A percentile compares a stretch with the other conserved stretches of the same genome.
These are phyloP conservation scores for Naja naja DNA, from an alignment of 2,113 vertebrate genomes.

Conservation along the genomic window DNA sequence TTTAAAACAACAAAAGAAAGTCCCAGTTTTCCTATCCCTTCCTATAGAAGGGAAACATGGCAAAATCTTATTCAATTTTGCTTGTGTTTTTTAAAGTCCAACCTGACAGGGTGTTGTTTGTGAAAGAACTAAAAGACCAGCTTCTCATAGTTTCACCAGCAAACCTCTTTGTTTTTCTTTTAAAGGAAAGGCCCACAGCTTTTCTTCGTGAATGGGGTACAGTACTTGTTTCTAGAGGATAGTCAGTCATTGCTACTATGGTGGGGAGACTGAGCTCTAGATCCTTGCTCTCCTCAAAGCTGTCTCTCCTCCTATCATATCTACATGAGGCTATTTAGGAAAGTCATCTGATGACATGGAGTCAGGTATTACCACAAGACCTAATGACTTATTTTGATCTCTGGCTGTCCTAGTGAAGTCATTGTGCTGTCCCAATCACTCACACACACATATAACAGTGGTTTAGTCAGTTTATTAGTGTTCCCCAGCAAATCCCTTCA, in stretches of 20 bases:
- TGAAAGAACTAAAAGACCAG: background rate
- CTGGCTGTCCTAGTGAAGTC: background rate
- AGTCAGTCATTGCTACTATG: background rate
- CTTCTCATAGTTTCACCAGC: background rate
- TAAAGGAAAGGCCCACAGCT: background rate
- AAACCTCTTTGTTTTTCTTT: background rate
- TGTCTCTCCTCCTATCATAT: background rate
- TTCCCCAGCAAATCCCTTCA: no score
- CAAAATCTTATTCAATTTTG: background rate
- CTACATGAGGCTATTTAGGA: background rate
- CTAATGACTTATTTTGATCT: background rate
- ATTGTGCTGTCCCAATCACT: no score
- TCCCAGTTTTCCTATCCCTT: background rate
- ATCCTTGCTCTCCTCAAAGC: background rate
- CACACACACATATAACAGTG: no score
- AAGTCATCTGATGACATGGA: background rate
- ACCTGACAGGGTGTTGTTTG: background rate
- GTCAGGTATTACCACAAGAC: background rate
- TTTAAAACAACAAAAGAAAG: background rate
- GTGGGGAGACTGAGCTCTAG: background rate
- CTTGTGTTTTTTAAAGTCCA: background rate
- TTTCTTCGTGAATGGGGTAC: background rate
- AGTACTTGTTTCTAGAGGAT: background rate
- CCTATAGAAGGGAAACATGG: background rate
- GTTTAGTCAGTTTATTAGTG: no score